These are phyloP conservation scores for Drosophila nebulosa DNA, from an alignment of 1,140 invertebrate genomes.

Conservation along the genomic window DNA sequence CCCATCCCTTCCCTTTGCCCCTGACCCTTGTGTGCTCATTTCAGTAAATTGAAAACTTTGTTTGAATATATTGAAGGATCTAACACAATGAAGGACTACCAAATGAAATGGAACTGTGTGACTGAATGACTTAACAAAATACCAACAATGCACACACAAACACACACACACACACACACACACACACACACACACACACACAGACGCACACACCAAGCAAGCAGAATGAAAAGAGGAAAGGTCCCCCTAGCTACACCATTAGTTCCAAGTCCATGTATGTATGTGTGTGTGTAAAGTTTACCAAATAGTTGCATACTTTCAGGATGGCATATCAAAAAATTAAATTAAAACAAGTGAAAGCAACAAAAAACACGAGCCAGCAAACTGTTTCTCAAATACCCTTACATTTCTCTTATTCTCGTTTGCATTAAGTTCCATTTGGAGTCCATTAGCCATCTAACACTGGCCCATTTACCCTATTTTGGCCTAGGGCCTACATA, in stretches of 20 bases:
- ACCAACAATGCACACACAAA: conserved; percentile 26
- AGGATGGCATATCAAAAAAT: conserved; percentile 15
- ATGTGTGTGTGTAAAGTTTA: conserved; percentile 5
- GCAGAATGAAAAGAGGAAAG: too few species aligned
- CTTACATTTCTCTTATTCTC: not conserved
- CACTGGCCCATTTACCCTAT: too few species aligned
- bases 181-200: not conserved
- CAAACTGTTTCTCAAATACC: not conserved
- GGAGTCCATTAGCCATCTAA: too few species aligned
- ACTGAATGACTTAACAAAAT: conserved; percentile 47
- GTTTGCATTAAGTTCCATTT: too few species aligned
- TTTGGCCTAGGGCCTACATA: not conserved
- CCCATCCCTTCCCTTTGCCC: too few species aligned
- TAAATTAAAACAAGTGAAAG: not conserved
- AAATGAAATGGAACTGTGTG: conserved; percentile 33
- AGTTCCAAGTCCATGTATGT: not conserved
- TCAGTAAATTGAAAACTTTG: conserved; percentile 10
- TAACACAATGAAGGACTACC: not conserved
- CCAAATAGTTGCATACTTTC: conserved; percentile 24
- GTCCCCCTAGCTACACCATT: too few species aligned
- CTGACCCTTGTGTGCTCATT: not conserved
- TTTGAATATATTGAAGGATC: not conserved
- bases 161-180: too few species aligned
- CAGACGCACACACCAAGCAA: not conserved
- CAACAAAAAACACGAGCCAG: not conserved